Conservation (phyloP, 1,140 invertebrate genomes). For the Myzus persicae region DNA sequence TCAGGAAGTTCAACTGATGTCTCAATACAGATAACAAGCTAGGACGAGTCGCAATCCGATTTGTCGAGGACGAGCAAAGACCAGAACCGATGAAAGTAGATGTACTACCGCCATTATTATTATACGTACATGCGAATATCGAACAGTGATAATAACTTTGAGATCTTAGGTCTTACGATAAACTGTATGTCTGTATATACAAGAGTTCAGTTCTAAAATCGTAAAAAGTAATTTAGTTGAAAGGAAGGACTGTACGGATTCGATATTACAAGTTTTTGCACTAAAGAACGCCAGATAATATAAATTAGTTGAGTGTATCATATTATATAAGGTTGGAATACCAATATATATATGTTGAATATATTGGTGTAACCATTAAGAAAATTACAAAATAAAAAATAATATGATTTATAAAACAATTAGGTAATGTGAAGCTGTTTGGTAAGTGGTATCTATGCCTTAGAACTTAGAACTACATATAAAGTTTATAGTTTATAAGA, state of each 20-base stretch:
- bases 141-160: not conserved
- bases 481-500: not conserved
- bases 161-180: not conserved
- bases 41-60: not conserved
- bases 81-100: not conserved
- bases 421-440: not conserved
- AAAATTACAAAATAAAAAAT: not conserved
- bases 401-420: constrained; percentile 1
- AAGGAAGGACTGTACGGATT: not conserved
- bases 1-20: constrained; percentile 15
- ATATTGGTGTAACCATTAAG: not conserved
- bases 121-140: not conserved
- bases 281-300: not conserved
- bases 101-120: not conserved
- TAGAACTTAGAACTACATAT: not conserved
- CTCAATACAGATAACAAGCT: constrained; percentile 12
- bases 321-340: not conserved
- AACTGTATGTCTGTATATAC: not conserved
- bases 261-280: constrained; percentile 35
- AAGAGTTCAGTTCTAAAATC: not conserved
- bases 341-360: not conserved
- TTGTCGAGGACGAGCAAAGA: not conserved
- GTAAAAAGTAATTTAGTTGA: constrained; percentile 46
- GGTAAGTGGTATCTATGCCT: not conserved
- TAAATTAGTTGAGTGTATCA: not conserved